Evolutionary conservation across 2,888 invertebrate species (phyloP), one percentile per base, ranked within the genome.

Genomic region (Neelides folsomi): DNA sequence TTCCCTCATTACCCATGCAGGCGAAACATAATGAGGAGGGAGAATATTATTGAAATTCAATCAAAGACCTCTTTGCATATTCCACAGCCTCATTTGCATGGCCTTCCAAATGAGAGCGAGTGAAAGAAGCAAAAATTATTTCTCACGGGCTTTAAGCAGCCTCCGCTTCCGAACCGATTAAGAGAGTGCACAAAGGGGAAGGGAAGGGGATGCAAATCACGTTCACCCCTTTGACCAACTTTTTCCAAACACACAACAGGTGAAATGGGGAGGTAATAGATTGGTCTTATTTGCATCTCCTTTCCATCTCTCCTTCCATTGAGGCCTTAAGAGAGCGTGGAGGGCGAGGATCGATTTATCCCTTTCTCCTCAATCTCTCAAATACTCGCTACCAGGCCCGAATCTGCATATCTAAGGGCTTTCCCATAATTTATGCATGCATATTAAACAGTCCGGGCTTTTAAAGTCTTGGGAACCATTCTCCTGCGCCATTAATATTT

Each of bases 391-490:
- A 46, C 51, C 56, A 45, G 54, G 58, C 57, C 56, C 49, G 54
- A 62, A 62, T 62, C 57, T 62, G 58, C 62, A 62, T 62, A 60
- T 62, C 59, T 59, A 62, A 60, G 59, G 59, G 56, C 53, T 58
- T 49, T 49, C 51, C 56, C 55, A 60, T 62, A 62, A 62, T 62
- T 62, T 60, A 62, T 62, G 58, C 62, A 52, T 56, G 62, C 58
- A 60, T 62, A 56, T 62, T 62, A 60, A 62, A 56, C 56, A 58
- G 55, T 16, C 18, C 37, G 40, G 42, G 37, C 18, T 9, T 37
- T 5, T 19, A 50, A 46, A 46, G 52, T 54, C 54, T 57, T 54
- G 52, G 51, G 56, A 57, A 53, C 54, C 49, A 38, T 47, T 39
- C 37, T 20, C 47, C 40, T 20, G 13, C 13, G n/a, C 45, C 27